Conservation (phyloP, 1,140 invertebrate genomes). For the Caenorhabditis remanei region DNA sequence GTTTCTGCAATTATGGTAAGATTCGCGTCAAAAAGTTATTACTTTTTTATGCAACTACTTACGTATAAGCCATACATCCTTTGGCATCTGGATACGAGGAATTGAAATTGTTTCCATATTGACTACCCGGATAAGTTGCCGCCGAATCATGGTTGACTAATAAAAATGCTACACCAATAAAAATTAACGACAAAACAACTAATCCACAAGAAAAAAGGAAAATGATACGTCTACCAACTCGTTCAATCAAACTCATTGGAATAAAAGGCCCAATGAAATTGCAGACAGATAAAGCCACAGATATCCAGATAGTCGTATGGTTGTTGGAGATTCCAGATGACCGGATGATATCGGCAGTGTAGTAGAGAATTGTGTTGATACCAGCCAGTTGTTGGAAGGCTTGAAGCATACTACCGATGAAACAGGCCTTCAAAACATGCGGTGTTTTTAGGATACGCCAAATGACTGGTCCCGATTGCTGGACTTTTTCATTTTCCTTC, state of each 20-base stretch:
- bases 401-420: constrained; percentile 82
- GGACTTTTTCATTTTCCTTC: constrained; percentile 11
- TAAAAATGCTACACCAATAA: not conserved
- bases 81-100: constrained; percentile 32
- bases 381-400: constrained; percentile 82
- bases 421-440: constrained; percentile 80
- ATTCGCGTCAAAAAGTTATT: too few species aligned
- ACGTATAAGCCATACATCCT: constrained; percentile 31
- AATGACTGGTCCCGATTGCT: constrained; percentile 75
- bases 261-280: constrained; percentile 82
- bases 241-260: constrained; percentile 82
- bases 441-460: constrained; percentile 79
- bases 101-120: constrained; percentile 4
- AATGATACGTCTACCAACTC: constrained; percentile 81
- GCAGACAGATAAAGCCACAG: constrained; percentile 78
- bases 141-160: constrained; percentile 68
- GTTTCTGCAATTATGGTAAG: constrained; percentile 51
- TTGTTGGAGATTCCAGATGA: constrained; percentile 82
- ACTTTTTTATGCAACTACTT: not conserved
- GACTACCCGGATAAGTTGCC: not conserved
- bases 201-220: constrained; percentile 80
- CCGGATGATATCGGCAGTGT: constrained; percentile 82
- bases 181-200: constrained; percentile 57
- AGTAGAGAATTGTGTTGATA: constrained; percentile 84
- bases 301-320: constrained; percentile 82